Base-by-base conservation (phyloP, 2,888 invertebrate genomes). In the Cremastinae sp. region DNA sequence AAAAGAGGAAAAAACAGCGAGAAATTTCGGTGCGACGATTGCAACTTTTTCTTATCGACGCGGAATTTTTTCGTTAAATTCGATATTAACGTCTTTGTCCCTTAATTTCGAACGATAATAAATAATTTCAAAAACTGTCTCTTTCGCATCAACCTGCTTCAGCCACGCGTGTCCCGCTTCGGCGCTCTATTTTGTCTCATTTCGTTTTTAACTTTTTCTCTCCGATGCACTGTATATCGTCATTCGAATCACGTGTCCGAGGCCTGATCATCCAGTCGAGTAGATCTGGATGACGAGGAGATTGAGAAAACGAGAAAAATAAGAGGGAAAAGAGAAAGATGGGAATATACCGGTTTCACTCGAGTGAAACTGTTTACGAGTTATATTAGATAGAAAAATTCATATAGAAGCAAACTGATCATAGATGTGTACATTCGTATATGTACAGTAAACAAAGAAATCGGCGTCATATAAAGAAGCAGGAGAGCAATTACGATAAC, bases 271-370 rank as follows among this genome's bases (percentile, higher is more conserved):
- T 66, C 61, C 51, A 35, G 45, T n/a, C 53, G 1, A 43, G 7
- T 10, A 28, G 35, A 35, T 59, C 43, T 59, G 43, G 18, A 61
- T 4, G 35, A 14, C 45, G 47, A 47, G 35, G 47, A 22, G 10
- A 28, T 9, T 8, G 14, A 9, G 59, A 2, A 4, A 3, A 1
- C n/a, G 12, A 35, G 53, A 14, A 14, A 35, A 14, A 35, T 9
- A 55, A 12, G 10, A 14, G 28, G 35, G 8, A 14, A 28, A 28
- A 10, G 22, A 22, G 45, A 35, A 12, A 18, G 8, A 16, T 20
- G 37, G 10, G 53, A 56, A 55, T 66, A 61, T 66, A 61, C 65
- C 59, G 65, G 53, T 73, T 73, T 53, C 39, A 51, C 8, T 43
- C 59, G 37, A 39, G 47, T 41, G 47, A 55, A 55, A 61, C 53